A percentile compares a stretch with the other conserved stretches of the same genome.
Conservation (phyloP, 2,113 vertebrate species). For the Carassius carassius region DNA sequence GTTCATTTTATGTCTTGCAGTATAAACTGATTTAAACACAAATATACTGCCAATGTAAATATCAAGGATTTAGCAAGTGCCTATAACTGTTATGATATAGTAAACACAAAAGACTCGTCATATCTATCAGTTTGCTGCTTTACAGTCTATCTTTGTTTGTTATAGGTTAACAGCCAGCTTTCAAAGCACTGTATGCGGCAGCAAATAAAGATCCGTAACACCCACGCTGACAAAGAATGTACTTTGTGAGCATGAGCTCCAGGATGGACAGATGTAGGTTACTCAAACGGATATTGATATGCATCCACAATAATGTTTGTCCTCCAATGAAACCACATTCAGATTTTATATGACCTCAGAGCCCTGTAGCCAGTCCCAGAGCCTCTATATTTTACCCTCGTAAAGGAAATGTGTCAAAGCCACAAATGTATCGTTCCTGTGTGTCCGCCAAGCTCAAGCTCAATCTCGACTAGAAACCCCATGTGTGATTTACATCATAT, state of each 20-base stretch:
- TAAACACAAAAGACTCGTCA: slow-evolving; percentile 11
- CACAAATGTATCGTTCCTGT: slow-evolving; percentile 42
- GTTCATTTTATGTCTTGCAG: background rate
- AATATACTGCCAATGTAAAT: background rate
- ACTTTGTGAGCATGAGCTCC: background rate
- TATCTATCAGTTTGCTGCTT: background rate
- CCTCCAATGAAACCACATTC: slow-evolving; percentile 32
- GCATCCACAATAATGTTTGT: slow-evolving; percentile 48
- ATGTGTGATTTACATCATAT: slow-evolving; percentile 27
- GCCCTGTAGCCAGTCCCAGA: slow-evolving; percentile 46
- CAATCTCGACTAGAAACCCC: slow-evolving; percentile 3
- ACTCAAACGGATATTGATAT: slow-evolving; percentile 32
- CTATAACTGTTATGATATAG: background rate
- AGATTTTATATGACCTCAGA: slow-evolving; percentile 37
- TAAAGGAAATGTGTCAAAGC: slow-evolving; percentile 58
- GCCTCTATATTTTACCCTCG: slow-evolving; percentile 60
- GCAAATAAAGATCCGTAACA: slow-evolving; percentile 11
- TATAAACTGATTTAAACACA: slow-evolving; percentile 12
- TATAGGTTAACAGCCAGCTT: slow-evolving; percentile 32
- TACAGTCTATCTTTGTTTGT: background rate
- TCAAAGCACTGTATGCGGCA: background rate
- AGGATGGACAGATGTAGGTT: slow-evolving; percentile 9
- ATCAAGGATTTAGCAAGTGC: background rate
- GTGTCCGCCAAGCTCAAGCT: background rate
- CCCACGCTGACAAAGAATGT: background rate